These are phyloP conservation scores for Argentina silus DNA, from an alignment of 2,797 vertebrate species.

Conservation along the genomic window DNA sequence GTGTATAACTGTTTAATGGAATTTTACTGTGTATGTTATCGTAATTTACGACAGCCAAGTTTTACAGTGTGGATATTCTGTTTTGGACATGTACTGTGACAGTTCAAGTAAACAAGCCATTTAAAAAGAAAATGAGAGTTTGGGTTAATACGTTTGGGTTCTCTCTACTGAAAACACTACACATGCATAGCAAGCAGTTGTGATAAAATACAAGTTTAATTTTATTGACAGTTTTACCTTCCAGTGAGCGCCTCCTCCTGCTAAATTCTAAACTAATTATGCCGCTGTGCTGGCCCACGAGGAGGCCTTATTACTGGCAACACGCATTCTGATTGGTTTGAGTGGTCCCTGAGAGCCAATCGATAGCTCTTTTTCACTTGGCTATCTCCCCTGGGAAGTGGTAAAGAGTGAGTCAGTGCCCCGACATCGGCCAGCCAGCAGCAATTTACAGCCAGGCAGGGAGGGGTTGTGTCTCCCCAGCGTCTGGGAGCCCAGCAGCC, in stretches of 20 bases:
- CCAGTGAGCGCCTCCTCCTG: constrained; percentile 9
- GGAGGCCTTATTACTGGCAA: constrained; percentile 37
- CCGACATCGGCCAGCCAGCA: constrained; percentile 34
- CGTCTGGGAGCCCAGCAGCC: constrained; percentile 17
- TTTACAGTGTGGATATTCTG: too few species aligned
- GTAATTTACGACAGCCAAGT: too few species aligned
- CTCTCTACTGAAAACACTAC: too few species aligned
- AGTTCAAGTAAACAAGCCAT: too few species aligned
- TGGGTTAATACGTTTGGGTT: too few species aligned
- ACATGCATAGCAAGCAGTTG: not conserved
- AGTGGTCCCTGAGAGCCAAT: constrained; percentile 27
- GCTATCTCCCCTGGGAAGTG: constrained; percentile 22
- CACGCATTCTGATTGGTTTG: constrained; percentile 24
- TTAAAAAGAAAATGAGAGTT: too few species aligned
- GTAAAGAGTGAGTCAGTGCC: constrained; percentile 15
- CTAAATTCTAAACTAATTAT: constrained; percentile 18
- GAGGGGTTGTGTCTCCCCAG: constrained; percentile 12
- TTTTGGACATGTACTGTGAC: too few species aligned
- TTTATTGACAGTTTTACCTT: constrained; percentile 23
- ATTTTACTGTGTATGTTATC: too few species aligned
- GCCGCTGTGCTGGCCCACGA: constrained; percentile 15
- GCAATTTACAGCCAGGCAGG: constrained; percentile 50
- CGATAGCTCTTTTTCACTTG: constrained; percentile 31
- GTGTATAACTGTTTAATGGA: too few species aligned
- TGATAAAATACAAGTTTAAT: constrained; percentile 31